These are phyloP conservation scores for Panthera tigris DNA, from an alignment of 2,113 vertebrate genomes.

Conservation along the genomic window DNA sequence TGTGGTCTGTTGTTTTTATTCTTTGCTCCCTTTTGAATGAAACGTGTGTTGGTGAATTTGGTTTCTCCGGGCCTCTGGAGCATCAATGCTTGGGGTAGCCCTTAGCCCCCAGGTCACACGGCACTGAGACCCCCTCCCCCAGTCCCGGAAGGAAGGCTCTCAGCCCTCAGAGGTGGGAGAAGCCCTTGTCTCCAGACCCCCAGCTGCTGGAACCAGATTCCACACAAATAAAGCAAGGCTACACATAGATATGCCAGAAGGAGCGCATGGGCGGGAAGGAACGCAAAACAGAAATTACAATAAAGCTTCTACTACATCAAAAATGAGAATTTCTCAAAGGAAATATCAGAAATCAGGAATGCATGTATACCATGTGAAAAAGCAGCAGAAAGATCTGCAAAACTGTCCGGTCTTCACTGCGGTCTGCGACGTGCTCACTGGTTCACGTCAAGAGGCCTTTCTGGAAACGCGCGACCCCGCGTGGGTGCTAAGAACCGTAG, in stretches of 20 bases:
- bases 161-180: background rate
- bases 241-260: fast-evolving
- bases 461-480: fast-evolving
- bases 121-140: fast-evolving
- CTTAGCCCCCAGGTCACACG: fast-evolving
- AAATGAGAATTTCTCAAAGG: constrained; percentile 38
- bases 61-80: background rate
- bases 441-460: background rate
- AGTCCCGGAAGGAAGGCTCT: background rate
- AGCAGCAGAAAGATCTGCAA: background rate
- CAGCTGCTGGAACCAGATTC: background rate
- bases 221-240: background rate
- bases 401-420: constrained; percentile 18
- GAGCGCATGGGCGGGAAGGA: fast-evolving
- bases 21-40: background rate
- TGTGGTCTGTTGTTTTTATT: background rate
- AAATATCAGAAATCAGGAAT: constrained; percentile 17
- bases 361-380: background rate
- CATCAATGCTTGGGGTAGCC: background rate
- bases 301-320: constrained; percentile 44
- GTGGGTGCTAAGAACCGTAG: constrained; percentile 81
- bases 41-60: fast-evolving
- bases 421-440: constrained; percentile 29
- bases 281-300: background rate
- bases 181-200: background rate